A percentile compares a stretch with the other conserved stretches of the same genome.
These are phyloP conservation scores for Hirtodrosophila cameraria DNA, from an alignment of 2,888 invertebrate species.

Conservation along the genomic window DNA sequence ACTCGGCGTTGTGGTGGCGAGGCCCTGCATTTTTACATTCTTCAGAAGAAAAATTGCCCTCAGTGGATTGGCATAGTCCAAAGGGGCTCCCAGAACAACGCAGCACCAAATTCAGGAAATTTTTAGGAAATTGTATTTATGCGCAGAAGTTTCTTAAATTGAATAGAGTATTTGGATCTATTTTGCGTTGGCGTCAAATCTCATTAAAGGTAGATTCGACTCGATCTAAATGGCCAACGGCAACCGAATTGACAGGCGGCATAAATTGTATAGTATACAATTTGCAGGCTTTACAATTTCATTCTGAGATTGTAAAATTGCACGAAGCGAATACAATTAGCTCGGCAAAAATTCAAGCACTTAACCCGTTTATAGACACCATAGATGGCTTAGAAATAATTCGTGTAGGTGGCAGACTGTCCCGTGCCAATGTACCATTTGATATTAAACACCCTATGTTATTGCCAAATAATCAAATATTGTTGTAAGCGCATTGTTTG, in stretches of 20 bases:
- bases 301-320: no score
- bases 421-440: conserved; percentile 13
- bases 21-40: neutral
- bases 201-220: neutral
- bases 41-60: neutral
- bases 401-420: conserved; percentile 63
- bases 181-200: neutral
- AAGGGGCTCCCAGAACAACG: neutral
- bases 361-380: neutral
- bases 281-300: neutral
- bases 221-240: neutral
- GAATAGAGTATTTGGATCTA: neutral
- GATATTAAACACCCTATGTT: conserved; percentile 50
- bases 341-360: neutral
- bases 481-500: conserved; percentile 8
- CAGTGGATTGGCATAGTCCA: neutral
- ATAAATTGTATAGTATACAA: neutral
- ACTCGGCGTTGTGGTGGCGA: neutral
- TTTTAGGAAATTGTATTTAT: neutral
- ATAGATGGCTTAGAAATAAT: conserved; percentile 25
- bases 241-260: neutral
- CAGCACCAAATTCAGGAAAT: neutral
- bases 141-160: neutral
- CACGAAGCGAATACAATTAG: neutral
- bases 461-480: conserved; percentile 45